phyloP scores from a whole-genome alignment of 2,113 vertebrate genomes.

The Marmota monax region DNA sequence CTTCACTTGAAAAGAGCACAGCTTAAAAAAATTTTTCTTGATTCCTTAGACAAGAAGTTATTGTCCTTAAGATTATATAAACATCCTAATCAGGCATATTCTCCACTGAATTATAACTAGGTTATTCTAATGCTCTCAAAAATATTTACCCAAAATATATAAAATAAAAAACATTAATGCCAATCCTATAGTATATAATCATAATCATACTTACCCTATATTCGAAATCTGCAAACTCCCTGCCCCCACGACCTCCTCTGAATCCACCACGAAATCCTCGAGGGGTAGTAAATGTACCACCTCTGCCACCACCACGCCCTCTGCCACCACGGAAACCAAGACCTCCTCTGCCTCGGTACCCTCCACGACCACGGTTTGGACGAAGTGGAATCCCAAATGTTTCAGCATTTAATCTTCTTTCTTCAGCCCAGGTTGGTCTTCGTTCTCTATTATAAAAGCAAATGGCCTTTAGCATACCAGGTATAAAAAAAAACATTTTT shows the following conservation, averaged over 20 bases:
- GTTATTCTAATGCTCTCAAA: constrained; percentile 48
- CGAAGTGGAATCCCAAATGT: constrained; percentile 97
- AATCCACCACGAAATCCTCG: constrained; percentile 94
- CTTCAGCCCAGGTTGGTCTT: constrained; percentile 97
- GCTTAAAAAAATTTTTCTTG: neutral
- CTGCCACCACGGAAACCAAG: constrained; percentile 94
- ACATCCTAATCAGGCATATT: neutral
- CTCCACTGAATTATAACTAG: neutral
- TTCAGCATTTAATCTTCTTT: constrained; percentile 96
- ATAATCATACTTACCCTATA: constrained; percentile 92
- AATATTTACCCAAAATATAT: neutral
- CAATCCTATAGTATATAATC: neutral
- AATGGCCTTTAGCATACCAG: neutral
- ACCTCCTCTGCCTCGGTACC: constrained; percentile 93
- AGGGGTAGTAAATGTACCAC: constrained; percentile 91
- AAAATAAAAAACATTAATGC: neutral
- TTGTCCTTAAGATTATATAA: neutral
- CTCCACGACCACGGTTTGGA: constrained; percentile 93
- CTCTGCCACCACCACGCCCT: constrained; percentile 90
- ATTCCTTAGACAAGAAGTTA: constrained; percentile 25
- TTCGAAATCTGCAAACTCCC: constrained; percentile 97
- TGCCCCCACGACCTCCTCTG: constrained; percentile 94
- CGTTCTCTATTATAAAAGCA: constrained; percentile 90
- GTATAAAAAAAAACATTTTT: constrained; percentile 1
- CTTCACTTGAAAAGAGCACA: neutral